phyloP scores from a whole-genome alignment of 2,888 invertebrate species.

The Agriopis leucophaearia region DNA sequence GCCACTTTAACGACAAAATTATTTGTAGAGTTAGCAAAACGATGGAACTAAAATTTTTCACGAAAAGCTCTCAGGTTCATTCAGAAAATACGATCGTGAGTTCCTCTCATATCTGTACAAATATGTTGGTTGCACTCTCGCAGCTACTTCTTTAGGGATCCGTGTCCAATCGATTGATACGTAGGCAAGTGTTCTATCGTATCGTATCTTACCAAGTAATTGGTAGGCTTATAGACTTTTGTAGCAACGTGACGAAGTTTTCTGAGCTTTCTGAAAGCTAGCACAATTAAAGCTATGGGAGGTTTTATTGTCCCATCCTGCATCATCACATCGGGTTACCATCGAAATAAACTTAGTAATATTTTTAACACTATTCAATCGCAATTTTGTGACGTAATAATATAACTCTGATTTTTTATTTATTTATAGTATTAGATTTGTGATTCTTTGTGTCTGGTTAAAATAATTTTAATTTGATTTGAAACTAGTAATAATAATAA shows the following conservation, averaged over 20 bases:
- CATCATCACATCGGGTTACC: too few relatives aligned
- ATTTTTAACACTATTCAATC: too few relatives aligned
- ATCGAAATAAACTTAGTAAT: too few relatives aligned
- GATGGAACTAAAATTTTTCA: neutral
- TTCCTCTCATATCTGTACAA: neutral
- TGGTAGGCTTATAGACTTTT: neutral
- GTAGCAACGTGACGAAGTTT: neutral
- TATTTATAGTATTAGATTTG: too few relatives aligned
- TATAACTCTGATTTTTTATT: too few relatives aligned
- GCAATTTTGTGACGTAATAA: too few relatives aligned
- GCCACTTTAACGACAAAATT: conserved; percentile 40
- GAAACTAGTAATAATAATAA: too few relatives aligned
- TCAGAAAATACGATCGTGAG: neutral
- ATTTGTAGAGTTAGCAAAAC: neutral
- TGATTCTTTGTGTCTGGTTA: too few relatives aligned
- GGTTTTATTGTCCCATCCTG: too few relatives aligned
- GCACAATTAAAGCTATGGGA: neutral
- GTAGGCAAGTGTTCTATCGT: neutral
- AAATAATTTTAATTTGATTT: too few relatives aligned
- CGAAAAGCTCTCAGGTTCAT: neutral
- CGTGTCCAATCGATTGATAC: conserved; percentile 54
- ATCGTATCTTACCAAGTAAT: neutral
- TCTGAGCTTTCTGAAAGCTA: neutral
- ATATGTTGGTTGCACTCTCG: neutral
- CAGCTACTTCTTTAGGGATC: conserved; percentile 53